A percentile compares a stretch with the other conserved stretches of the same genome.
phyloP scores from a whole-genome alignment of 1,140 invertebrate species.

The Charaxes varanes region DNA sequence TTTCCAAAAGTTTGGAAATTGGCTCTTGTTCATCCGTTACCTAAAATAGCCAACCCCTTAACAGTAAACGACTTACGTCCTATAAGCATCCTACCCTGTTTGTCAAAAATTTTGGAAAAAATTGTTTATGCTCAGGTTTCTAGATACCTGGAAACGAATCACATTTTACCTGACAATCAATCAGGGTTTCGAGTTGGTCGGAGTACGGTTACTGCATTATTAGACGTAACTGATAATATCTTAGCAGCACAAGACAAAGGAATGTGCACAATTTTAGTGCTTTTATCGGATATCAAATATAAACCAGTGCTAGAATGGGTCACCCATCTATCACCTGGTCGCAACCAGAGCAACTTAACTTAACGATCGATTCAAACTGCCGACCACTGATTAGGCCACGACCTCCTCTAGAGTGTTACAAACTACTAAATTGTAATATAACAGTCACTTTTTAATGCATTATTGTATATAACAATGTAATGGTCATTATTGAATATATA shows the following conservation, averaged over 20 bases:
- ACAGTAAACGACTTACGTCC: slow-evolving; percentile 6
- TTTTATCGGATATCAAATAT: too few relatives aligned
- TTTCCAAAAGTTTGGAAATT: slow-evolving; percentile 7
- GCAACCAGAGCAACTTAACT: too few relatives aligned
- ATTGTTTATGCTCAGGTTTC: slow-evolving; percentile 4
- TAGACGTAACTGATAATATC: slow-evolving; percentile 10
- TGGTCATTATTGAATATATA: too few relatives aligned
- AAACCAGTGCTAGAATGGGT: too few relatives aligned
- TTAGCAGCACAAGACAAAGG: slow-evolving; percentile 5
- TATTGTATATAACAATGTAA: too few relatives aligned
- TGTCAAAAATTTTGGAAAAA: slow-evolving; percentile 11
- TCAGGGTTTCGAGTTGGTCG: slow-evolving; percentile 8
- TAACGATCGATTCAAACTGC: too few relatives aligned
- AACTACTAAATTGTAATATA: too few relatives aligned
- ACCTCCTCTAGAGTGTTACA: too few relatives aligned
- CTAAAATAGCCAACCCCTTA: slow-evolving; percentile 1
- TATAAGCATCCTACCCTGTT: slow-evolving; percentile 6
- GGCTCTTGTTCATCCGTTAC: slow-evolving; percentile 4
- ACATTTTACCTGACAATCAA: slow-evolving; percentile 5
- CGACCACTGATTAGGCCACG: too few relatives aligned
- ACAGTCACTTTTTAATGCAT: too few relatives aligned
- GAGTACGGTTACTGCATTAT: slow-evolving; percentile 5
- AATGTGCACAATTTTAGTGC: slow-evolving; percentile 2
- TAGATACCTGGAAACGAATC: background rate
- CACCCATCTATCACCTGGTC: too few relatives aligned